Evolutionary conservation across 2,797 vertebrate species (phyloP).

Genomic region (Loriculus beryllinus): DNA sequence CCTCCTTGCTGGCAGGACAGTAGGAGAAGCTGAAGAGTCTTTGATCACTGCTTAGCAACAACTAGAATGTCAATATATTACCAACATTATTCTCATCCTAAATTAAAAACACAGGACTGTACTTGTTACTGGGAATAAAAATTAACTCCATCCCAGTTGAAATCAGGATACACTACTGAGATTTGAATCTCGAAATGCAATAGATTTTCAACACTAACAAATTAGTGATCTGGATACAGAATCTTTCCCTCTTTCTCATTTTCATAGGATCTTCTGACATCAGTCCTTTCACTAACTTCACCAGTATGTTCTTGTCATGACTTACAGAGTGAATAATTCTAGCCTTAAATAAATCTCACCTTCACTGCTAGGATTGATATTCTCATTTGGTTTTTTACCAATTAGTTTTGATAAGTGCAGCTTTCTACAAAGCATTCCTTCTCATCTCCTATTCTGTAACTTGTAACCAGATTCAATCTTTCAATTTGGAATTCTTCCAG

Average conservation of each 20-base stretch:
- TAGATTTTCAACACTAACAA: neutral
- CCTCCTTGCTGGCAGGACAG: neutral
- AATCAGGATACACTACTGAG: neutral
- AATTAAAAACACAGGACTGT: neutral
- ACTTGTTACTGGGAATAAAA: neutral
- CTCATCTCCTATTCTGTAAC: neutral
- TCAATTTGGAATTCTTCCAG: slow-evolving; percentile 30
- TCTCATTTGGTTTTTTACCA: neutral
- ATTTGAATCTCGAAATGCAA: neutral
- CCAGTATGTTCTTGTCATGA: neutral
- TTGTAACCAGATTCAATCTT: neutral
- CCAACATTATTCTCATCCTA: neutral
- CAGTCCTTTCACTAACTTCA: neutral
- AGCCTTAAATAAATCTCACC: neutral
- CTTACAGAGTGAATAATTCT: neutral
- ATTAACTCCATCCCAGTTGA: neutral
- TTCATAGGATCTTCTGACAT: neutral
- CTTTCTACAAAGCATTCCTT: neutral
- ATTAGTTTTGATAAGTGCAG: neutral
- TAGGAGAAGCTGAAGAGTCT: neutral
- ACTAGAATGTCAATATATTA: neutral
- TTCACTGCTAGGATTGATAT: neutral
- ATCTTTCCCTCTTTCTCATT: neutral
- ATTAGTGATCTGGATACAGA: neutral
- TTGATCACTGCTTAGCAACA: neutral